Evolutionary conservation across 2,113 vertebrate genomes (phyloP).

Genomic region (Cyprinodon tularosa): DNA sequence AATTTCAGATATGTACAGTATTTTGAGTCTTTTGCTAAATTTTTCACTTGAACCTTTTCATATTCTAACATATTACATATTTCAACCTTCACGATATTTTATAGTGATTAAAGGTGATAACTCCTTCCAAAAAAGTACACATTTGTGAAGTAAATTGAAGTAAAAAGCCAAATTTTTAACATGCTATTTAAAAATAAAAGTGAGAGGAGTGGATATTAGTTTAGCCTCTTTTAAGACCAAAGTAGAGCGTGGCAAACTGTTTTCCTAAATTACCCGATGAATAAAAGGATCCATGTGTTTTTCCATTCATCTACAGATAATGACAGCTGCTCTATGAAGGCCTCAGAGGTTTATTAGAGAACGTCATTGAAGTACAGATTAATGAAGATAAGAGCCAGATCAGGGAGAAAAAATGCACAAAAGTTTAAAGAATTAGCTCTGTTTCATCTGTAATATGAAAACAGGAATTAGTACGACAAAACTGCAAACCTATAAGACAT

Average conservation of each 20-base stretch:
- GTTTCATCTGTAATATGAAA: neutral
- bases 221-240: too few relatives aligned
- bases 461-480: neutral
- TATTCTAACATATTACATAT: neutral
- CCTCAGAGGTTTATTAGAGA: neutral
- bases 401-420: neutral
- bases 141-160: too few relatives aligned
- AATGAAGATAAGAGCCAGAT: neutral
- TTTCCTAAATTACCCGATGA: too few relatives aligned
- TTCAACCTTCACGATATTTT: neutral
- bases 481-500: neutral
- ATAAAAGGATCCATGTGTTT: neutral
- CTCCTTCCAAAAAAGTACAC: too few relatives aligned
- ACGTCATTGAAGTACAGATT: too few relatives aligned
- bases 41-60: neutral
- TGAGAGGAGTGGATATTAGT: too few relatives aligned
- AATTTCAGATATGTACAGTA: conserved; percentile 39
- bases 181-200: too few relatives aligned
- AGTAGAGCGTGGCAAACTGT: too few relatives aligned
- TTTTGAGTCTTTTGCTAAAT: neutral
- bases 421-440: neutral
- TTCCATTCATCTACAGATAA: neutral
- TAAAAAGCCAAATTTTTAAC: too few relatives aligned
- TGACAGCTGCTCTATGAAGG: too few relatives aligned
- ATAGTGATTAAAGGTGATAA: neutral